These are phyloP conservation scores for Digitonthophagus gazella DNA, from an alignment of 2,888 invertebrate genomes.

Conservation along the genomic window DNA sequence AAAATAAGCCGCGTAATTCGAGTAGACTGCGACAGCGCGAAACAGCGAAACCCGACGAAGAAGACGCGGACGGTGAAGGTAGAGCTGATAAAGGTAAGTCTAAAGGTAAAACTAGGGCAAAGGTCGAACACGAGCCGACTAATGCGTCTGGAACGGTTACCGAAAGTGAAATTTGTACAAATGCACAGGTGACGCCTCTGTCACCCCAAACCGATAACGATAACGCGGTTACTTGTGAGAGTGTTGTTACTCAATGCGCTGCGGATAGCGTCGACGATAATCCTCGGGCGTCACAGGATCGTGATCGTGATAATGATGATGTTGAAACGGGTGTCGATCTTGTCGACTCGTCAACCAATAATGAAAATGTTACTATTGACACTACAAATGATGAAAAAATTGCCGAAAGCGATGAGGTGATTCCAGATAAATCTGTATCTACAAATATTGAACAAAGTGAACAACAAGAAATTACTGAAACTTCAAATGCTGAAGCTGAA, in stretches of 20 bases:
- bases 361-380: constrained; percentile 1
- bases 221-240: constrained; percentile 39
- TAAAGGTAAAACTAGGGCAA: constrained; percentile 50
- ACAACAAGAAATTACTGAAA: constrained; percentile 11
- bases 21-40: constrained; percentile 44
- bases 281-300: constrained; percentile 16
- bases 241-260: constrained; percentile 32
- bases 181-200: constrained; percentile 51
- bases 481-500: neutral
- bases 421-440: constrained; percentile 36
- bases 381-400: constrained; percentile 40
- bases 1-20: constrained; percentile 50
- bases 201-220: constrained; percentile 46
- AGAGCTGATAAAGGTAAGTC: constrained; percentile 52
- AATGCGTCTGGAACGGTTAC: constrained; percentile 45
- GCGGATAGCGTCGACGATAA: constrained; percentile 32
- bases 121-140: constrained; percentile 40
- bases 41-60: constrained; percentile 23
- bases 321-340: constrained; percentile 8
- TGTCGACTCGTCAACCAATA: neutral
- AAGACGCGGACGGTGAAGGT: constrained; percentile 42
- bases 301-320: constrained; percentile 1
- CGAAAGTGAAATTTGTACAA: constrained; percentile 47
- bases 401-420: constrained; percentile 51
- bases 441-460: constrained; percentile 20